Evolutionary conservation across 2,888 invertebrate species (phyloP), one percentile per base, ranked within the genome.

Genomic region (Cabera pusaria): DNA sequence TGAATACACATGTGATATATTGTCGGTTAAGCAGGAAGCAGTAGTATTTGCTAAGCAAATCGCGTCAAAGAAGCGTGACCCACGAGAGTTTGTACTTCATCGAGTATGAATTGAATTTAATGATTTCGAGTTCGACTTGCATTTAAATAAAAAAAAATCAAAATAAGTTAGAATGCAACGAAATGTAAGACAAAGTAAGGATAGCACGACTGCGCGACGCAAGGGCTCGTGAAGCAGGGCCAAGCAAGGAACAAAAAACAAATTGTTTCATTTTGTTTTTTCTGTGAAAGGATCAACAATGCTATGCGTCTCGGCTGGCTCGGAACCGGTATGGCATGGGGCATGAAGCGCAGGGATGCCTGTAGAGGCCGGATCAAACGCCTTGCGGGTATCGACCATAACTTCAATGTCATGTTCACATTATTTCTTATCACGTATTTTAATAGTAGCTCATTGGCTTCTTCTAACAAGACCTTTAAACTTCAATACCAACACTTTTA

Each of bases 191-290:
- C 56, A 60, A 51, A 64, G 61, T 56, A 52, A 67, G 58, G 64
- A 67, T 56, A 69, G 59, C 39, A 49, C 56, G 51, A 53, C 46
- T 68, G 59, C 39, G 49, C 56, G 51, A 53, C 46, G 51, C 59
- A 51, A 53, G 46, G 52, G 61, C 59, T 55, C 51, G 41, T 31
- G 35, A 22, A 36, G 41, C 25, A 31, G 35, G 12, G 53, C 46
- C 50, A 61, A 56, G 54, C 49, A 49, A 59, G 64, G 58, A 64
- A 68, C 72, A 64, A 66, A 73, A 72, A 79, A 73, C 63, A 68
- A 61, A 71, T 70, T 72, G 77, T 83, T 83, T 81, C 73, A 70
- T 84, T 70, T 85, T 79, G 75, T 83, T 84, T 83, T n/a, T 74
- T 76, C 65, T 78, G 73, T 77, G 70, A 73, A 71, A 75, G 81